A percentile compares a stretch with the other conserved stretches of the same genome.
These are phyloP conservation scores for Chloroclysta siterata DNA, from an alignment of 2,888 invertebrate genomes.

Conservation along the genomic window DNA sequence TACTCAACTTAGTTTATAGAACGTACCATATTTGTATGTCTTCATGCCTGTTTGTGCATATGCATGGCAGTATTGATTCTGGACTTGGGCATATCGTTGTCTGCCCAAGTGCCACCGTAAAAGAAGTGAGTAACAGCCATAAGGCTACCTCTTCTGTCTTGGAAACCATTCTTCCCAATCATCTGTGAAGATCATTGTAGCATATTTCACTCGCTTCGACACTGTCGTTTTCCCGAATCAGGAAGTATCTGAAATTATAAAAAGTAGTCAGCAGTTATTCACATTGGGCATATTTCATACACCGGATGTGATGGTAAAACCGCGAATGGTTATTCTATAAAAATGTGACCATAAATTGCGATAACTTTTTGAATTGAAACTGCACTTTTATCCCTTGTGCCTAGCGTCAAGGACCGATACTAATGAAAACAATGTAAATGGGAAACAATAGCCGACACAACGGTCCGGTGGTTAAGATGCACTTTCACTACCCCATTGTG, in stretches of 20 bases:
- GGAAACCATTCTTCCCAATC: conserved; percentile 72
- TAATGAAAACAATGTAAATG: conserved; percentile 75
- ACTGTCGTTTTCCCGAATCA: conserved; percentile 6
- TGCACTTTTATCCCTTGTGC: conserved; percentile 49
- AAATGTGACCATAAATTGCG: not conserved
- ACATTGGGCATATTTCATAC: no score
- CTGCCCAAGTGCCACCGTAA: conserved; percentile 53
- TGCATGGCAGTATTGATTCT: conserved; percentile 91
- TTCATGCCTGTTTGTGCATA: conserved; percentile 90
- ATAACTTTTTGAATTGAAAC: not conserved
- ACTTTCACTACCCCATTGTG: conserved; percentile 82
- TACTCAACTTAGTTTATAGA: not conserved
- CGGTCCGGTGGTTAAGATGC: conserved; percentile 71
- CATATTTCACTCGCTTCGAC: conserved; percentile 48
- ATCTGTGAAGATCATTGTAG: conserved; percentile 73
- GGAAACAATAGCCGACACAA: conserved; percentile 72
- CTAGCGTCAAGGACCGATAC: conserved; percentile 73
- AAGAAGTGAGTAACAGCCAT: conserved; percentile 60
- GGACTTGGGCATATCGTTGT: conserved; percentile 88
- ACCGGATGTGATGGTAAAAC: not conserved
- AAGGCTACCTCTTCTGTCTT: conserved; percentile 62
- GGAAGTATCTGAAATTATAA: conserved; percentile 21
- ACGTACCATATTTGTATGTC: conserved; percentile 93
- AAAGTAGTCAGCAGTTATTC: not conserved
- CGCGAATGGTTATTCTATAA: not conserved